Evolutionary conservation across 2,888 invertebrate species (phyloP), one percentile per base, ranked within the genome.

Genomic region (Monochamus alternatus): DNA sequence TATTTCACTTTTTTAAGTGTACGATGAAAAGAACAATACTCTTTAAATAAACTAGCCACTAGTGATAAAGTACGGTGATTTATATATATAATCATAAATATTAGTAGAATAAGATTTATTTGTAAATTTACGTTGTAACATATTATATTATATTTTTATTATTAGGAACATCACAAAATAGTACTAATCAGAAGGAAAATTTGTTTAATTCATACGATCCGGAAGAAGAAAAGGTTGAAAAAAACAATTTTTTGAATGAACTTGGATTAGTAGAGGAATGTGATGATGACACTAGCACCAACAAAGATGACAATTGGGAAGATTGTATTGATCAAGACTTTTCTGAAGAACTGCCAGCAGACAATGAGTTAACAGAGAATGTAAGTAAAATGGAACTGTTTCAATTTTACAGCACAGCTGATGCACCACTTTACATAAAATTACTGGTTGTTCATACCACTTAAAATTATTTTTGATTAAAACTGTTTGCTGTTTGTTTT

Each of bases 251-350:
- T 83, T 84, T 88, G 71, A 87, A 86, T 81, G 85, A 87, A 76
- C 81, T 88, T 76, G 87, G 87, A 7, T 81, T 88, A 68, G 85
- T 85, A 74, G 86, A 87, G 80, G 87, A 87, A 80, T 85, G 87
- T 71, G 85, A 85, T 30, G 86, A 88, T 71, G 84, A 85, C 55
- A 88, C 79, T 71, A 79, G 80, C 76, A 81, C 76, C 77, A 78
- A 83, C 58, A 85, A 82, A 75, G 85, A 84, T 44, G 86, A 86
- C 47, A 81, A 79, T 58, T 87, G 86, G 85, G 86, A 87, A 77
- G 86, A 87, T 75, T 84, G 82, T 75, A 80, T 81, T 59, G 84
- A 84, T 70, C 81, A 80, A 69, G 80, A 83, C 60, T 75, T 81
- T 55, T 77, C 77, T 31, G 83, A 83, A 74, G 82, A 80, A 8